Evolutionary conservation across 2,113 vertebrate species (phyloP).

Genomic region (human): DNA sequence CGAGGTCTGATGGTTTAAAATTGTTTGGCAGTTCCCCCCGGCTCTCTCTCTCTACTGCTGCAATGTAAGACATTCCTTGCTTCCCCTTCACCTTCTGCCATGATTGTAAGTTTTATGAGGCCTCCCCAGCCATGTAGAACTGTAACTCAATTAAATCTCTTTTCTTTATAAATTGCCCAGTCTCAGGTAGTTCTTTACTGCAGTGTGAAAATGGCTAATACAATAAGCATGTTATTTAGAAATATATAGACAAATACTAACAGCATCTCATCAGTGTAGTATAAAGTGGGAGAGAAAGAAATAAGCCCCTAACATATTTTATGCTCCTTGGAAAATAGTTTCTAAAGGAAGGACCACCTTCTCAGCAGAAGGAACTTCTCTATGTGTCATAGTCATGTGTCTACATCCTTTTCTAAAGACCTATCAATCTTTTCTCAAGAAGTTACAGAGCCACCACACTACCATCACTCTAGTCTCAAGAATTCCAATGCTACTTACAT

Average conservation of each 20-base stretch:
- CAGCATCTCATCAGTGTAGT: not conserved
- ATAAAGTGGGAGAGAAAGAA: not conserved
- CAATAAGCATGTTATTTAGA: not conserved
- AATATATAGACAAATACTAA: not conserved
- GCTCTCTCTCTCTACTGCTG: too few species aligned
- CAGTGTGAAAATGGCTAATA: not conserved
- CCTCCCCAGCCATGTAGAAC: too few species aligned
- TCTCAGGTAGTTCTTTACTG: too few species aligned
- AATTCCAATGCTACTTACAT: not conserved
- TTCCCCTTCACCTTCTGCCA: too few species aligned
- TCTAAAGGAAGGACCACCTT: not conserved
- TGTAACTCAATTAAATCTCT: too few species aligned
- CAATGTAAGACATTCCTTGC: too few species aligned
- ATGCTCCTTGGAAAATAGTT: not conserved
- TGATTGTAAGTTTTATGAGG: too few species aligned
- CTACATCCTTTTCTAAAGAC: not conserved
- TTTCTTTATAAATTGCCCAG: too few species aligned
- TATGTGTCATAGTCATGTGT: too few species aligned
- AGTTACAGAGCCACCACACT: not conserved
- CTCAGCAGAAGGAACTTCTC: not conserved
- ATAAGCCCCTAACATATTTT: not conserved
- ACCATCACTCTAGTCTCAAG: not conserved
- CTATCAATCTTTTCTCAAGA: not conserved
- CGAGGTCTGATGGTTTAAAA: too few species aligned
- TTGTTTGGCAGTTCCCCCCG: too few species aligned